phyloP scores from a whole-genome alignment of 1,140 invertebrate species.

The Triops cancriformis region DNA sequence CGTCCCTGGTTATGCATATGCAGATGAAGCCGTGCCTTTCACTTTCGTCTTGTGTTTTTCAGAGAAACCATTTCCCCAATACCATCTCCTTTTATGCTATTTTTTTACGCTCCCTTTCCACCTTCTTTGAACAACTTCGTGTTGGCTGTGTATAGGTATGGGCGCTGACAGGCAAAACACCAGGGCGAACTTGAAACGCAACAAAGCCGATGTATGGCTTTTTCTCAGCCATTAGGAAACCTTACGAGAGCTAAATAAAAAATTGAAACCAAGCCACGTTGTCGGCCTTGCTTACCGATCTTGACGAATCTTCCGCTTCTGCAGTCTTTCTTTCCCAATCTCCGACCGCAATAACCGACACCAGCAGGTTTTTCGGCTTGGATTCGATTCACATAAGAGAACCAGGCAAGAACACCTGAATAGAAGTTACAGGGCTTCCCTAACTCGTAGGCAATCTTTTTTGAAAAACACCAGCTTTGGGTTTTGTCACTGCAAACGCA shows the following conservation, averaged over 20 bases:
- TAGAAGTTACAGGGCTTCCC: too few species aligned
- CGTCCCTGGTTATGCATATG: not conserved
- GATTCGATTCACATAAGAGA: too few species aligned
- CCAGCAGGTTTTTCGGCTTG: too few species aligned
- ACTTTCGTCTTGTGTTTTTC: not conserved
- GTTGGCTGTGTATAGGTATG: too few species aligned
- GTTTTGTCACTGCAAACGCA: not conserved
- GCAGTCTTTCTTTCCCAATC: too few species aligned
- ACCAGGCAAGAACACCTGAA: too few species aligned
- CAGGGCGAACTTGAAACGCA: not conserved
- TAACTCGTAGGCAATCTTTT: too few species aligned
- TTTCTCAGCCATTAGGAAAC: not conserved
- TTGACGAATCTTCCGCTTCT: not conserved
- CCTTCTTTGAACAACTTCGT: too few species aligned
- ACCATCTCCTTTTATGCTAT: not conserved
- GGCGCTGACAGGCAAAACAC: too few species aligned
- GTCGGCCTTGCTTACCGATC: not conserved
- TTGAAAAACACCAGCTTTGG: not conserved
- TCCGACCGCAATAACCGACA: too few species aligned
- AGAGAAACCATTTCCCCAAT: not conserved
- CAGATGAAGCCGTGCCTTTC: not conserved
- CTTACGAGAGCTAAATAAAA: not conserved
- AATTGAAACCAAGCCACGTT: not conserved
- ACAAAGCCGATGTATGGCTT: not conserved
- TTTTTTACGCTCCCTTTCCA: not conserved